phyloP scores from a whole-genome alignment of 2,888 invertebrate genomes.

The Nematopogon swammerdamellus region DNA sequence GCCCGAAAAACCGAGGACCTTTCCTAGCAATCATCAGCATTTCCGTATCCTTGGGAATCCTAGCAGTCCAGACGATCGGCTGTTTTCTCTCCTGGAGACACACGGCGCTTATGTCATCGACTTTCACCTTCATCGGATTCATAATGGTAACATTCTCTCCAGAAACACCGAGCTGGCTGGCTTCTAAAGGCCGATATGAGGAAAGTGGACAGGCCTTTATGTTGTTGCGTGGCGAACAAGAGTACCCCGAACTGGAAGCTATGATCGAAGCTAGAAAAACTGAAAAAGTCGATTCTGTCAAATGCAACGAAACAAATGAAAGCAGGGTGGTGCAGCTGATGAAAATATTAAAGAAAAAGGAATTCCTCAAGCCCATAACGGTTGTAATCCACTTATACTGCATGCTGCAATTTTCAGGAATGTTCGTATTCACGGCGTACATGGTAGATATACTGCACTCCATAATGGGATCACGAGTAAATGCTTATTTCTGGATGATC shows the following conservation, averaged over 20 bases:
- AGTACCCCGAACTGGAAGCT: slow-evolving; percentile 29
- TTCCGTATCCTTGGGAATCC: slow-evolving; percentile 53
- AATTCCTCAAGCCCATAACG: slow-evolving; percentile 35
- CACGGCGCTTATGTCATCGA: slow-evolving; percentile 40
- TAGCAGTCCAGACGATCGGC: slow-evolving; percentile 57
- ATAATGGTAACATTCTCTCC: slow-evolving; percentile 34
- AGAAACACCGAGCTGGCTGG: slow-evolving; percentile 63
- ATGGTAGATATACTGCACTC: slow-evolving; percentile 60
- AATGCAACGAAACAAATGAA: no score
- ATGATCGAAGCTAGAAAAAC: slow-evolving; percentile 25
- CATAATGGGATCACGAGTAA: slow-evolving; percentile 49
- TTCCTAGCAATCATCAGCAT: slow-evolving; percentile 53
- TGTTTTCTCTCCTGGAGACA: slow-evolving; percentile 52
- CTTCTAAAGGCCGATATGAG: slow-evolving; percentile 46
- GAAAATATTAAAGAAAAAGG: slow-evolving; percentile 15
- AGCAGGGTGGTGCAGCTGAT: no score
- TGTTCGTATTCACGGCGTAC: slow-evolving; percentile 68
- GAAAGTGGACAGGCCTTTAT: slow-evolving; percentile 52
- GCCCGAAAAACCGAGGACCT: slow-evolving; percentile 55
- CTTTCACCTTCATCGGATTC: slow-evolving; percentile 39
- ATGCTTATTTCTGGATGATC: slow-evolving; percentile 59
- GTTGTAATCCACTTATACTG: slow-evolving; percentile 62
- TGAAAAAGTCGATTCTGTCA: neutral
- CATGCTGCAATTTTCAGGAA: slow-evolving; percentile 66
- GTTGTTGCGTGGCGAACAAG: slow-evolving; percentile 50